phyloP scores from a whole-genome alignment of 92 coral and sea anemone genomes.

The Hydrozoanthus gracilis region DNA sequence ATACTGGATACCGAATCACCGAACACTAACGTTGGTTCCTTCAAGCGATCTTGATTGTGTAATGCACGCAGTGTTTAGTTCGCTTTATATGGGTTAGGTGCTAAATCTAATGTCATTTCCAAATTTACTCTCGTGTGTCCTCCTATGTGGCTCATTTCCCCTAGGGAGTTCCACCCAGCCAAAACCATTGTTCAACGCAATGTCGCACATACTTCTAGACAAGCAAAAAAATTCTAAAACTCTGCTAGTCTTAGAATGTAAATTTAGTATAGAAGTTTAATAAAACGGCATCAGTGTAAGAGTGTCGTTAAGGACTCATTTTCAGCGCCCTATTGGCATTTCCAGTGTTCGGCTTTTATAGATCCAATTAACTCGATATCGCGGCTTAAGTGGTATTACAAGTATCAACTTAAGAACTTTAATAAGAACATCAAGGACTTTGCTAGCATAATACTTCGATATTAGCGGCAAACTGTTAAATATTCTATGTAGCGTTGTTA shows the following conservation, averaged over 20 bases:
- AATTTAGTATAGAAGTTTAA: background rate
- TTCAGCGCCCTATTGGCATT: background rate
- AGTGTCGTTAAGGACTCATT: background rate
- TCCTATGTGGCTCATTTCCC: slow-evolving; percentile 19
- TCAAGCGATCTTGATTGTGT: background rate
- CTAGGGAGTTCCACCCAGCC: slow-evolving; percentile 33
- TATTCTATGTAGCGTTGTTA: no score
- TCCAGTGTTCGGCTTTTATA: background rate
- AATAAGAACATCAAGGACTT: background rate
- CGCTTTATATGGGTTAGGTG: slow-evolving; percentile 3
- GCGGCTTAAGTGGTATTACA: background rate
- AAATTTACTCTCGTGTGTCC: slow-evolving; percentile 4
- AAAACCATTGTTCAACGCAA: slow-evolving; percentile 19
- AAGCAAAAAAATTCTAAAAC: background rate
- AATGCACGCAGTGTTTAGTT: background rate
- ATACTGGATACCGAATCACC: background rate
- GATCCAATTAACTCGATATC: slow-evolving; percentile 35
- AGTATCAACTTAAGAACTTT: background rate
- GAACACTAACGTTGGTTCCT: background rate
- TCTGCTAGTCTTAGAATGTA: background rate
- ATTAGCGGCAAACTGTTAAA: no score
- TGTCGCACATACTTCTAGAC: background rate
- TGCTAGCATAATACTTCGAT: no score
- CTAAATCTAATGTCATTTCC: slow-evolving; percentile 30
- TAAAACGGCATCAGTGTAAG: no score